A percentile compares a stretch with the other conserved stretches of the same genome.
phyloP scores from a whole-genome alignment of 2,888 invertebrate species.

The Chymomyza fuscimana region DNA sequence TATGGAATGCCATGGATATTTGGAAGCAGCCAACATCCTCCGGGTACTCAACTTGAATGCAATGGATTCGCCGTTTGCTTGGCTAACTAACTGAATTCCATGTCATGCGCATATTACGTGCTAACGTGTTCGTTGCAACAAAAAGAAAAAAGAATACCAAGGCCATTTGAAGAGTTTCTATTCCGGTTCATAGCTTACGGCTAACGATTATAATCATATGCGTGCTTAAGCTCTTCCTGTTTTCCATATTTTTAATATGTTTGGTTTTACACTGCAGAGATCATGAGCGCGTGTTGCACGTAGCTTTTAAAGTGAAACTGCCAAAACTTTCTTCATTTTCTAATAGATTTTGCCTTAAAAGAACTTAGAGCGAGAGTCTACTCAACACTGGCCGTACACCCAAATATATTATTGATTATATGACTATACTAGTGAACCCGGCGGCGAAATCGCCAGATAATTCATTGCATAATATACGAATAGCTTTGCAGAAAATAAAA shows the following conservation, averaged over 20 bases:
- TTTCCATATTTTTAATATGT: too few species aligned
- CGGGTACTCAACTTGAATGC: slow-evolving; percentile 29
- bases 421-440: too few species aligned
- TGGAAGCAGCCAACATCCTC: not conserved
- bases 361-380: too few species aligned
- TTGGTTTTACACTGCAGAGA: too few species aligned
- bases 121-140: slow-evolving; percentile 68
- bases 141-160: slow-evolving; percentile 55
- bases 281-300: too few species aligned
- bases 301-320: not conserved
- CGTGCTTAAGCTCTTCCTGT: not conserved
- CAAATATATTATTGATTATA: too few species aligned
- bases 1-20: not conserved
- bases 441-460: too few species aligned
- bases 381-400: too few species aligned
- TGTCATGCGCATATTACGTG: slow-evolving; percentile 61
- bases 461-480: too few species aligned
- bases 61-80: slow-evolving; percentile 18
- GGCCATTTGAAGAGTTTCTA: slow-evolving; percentile 49
- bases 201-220: not conserved
- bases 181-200: slow-evolving; percentile 20
- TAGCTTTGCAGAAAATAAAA: too few species aligned
- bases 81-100: not conserved
- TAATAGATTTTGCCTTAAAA: too few species aligned
- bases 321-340: not conserved